Evolutionary conservation across 2,797 vertebrate genomes (phyloP), one percentile per base, ranked within the genome.

Genomic region (Petrocephalus sullivani): DNA sequence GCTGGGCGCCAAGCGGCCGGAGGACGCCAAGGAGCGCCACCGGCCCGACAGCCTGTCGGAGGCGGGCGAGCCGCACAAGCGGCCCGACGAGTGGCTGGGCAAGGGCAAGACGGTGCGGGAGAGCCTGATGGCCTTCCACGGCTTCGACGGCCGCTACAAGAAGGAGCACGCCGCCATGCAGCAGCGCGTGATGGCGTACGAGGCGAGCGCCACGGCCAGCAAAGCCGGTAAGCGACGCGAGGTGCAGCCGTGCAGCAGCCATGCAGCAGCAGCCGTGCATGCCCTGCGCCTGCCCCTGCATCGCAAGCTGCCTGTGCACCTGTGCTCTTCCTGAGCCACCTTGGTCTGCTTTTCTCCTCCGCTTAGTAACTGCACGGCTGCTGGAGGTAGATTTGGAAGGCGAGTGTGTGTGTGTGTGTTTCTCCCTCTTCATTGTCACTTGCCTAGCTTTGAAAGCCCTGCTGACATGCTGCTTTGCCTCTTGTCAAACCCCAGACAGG

Each of bases 81-180:
- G 95, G 95, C 83, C 94, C 92, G 90, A 90, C 92, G 96, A 97
- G 28, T 97, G 96, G 97, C 90, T 94, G 53, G 93, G 92, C 82
- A 96, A 96, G 92, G 95, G 96, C 88, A 97, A 96, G 88, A 98
- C 97, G 0, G 97, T 96, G 64, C 91, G 97, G 86, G 97, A 98
- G 37, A 41, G 37, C 93, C 95, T 98, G 91, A 96, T 97, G 96
- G 95, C 96, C 90, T 92, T 97, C 93, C 96, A 96, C 92, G 86
- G 96, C 10, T 97, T 96, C 93, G 97, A 98, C 90, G 90, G 90
- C 94, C 93, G 97, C 90, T 97, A 96, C 89, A 97, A 97, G 92
- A 98, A 97, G 93, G 97, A 98, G 53, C 95, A 95, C 64, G 89
- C 96, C 14, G 92, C 95, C 92, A 94, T 97, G 95, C 95, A 95